A percentile compares a stretch with the other conserved stretches of the same genome.
phyloP scores from a whole-genome alignment of 2,797 vertebrate genomes.

The Fistularia tabacaria region DNA sequence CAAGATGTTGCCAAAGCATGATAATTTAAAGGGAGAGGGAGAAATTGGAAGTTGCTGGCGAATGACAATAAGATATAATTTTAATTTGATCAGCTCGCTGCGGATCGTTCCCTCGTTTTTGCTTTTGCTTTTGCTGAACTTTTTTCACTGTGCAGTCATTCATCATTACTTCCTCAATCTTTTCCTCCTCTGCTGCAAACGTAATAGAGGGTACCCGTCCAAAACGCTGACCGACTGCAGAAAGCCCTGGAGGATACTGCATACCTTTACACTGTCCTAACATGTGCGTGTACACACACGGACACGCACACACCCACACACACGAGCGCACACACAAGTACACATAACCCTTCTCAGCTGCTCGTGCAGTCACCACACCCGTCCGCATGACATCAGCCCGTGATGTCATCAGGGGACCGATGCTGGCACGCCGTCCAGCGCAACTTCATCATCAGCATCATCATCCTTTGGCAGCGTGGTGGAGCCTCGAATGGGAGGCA shows the following conservation, averaged over 20 bases:
- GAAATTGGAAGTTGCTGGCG: too few species aligned
- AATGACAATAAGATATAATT: too few species aligned
- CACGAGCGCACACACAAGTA: slow-evolving; percentile 20
- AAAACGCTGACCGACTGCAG: slow-evolving; percentile 55
- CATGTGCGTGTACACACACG: slow-evolving; percentile 28
- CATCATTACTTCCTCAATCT: slow-evolving; percentile 34
- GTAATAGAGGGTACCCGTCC: slow-evolving; percentile 51
- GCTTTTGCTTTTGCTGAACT: background rate
- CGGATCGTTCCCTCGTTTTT: background rate
- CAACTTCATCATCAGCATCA: slow-evolving; percentile 71
- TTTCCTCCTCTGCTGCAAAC: slow-evolving; percentile 39
- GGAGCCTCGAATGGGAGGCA: slow-evolving; percentile 61
- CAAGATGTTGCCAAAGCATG: too few species aligned
- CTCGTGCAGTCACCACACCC: slow-evolving; percentile 72
- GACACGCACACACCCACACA: slow-evolving; percentile 10
- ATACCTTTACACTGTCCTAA: slow-evolving; percentile 67
- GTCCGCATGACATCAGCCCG: slow-evolving; percentile 75
- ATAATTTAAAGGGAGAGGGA: too few species aligned
- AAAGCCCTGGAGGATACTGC: slow-evolving; percentile 55
- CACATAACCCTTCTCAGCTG: slow-evolving; percentile 62
- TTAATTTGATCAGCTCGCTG: too few species aligned
- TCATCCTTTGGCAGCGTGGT: slow-evolving; percentile 61
- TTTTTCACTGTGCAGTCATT: slow-evolving; percentile 5
- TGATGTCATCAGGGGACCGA: slow-evolving; percentile 82
- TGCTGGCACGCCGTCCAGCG: slow-evolving; percentile 63